Base-by-base conservation (phyloP, 1,140 invertebrate species). In the Eciton burchellii region DNA sequence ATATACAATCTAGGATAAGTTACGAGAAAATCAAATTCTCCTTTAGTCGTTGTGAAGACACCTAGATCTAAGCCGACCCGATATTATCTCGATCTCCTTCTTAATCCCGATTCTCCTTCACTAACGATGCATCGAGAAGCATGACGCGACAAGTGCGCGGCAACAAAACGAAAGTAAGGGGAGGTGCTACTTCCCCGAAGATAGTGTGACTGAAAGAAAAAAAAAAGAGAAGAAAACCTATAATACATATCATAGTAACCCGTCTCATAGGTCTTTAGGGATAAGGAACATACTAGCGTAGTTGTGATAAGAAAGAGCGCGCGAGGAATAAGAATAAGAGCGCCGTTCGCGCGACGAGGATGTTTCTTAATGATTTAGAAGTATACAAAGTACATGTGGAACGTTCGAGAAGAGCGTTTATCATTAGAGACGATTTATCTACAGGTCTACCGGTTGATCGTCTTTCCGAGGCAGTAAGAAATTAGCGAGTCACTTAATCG, bases 181-280 rank as follows among this genome's bases (percentile, higher is more conserved):
- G 12, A 79, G 49, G 16, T 70, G 52, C 54, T 56, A 71, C 84
- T 90, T 79, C 47, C 84, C 83, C 76, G 77, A 77, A 89, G 68
- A 85, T 79, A 81, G 83, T 88, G 87, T 83, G 92, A 94, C 93
- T 94, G 93, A 94, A 85, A 89, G 6, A 35, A 35, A n/a, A n/a
- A n/a, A n/a, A n/a, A n/a, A n/a, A n/a, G n/a, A n/a, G n/a, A n/a
- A n/a, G n/a, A n/a, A 35, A 92, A 91, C 49, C 29, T 90, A 92
- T 87, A 89, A 93, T 83, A 93, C 92, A 94, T 93, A 94, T 94
- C 92, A 93, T 89, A 85, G 79, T 88, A 82, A 57, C 56, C 84
- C 81, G 76, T 89, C 68, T 89, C 21, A 26, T 91, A 84, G 82
- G 56, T 91, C 85, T 90, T 73, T 92, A 91, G 68, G 24, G 66